Evolutionary conservation across 2,113 vertebrate genomes (phyloP), one percentile per base, ranked within the genome.

Genomic region (Nasalis larvatus): DNA sequence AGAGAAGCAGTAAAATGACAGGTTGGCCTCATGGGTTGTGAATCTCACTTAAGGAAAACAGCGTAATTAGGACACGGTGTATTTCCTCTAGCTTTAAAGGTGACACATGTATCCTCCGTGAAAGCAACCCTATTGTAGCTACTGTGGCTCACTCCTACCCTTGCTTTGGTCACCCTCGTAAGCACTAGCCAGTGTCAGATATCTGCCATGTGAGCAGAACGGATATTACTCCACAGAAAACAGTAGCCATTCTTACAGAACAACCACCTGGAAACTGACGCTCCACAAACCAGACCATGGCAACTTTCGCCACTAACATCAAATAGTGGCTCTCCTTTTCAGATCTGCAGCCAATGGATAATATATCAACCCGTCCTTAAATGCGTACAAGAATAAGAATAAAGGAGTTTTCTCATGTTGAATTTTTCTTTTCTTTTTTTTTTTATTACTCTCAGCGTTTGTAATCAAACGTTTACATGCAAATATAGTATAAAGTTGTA

Each of bases 1-100:
- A 90, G 37, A 8, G 40, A 78, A 89, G 40, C 17, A 25, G 45
- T 23, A 77, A 49, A 89, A 71, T 27, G n/a, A 82, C 18, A 85
- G 13, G 40, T 4, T 60, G 66, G 9, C 6, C 78, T 71, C 21
- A 3, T n/a, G 49, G 54, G 2, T 32, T 12, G 30, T 30, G 54
- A 9, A 17, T 58, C 1, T 0, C 23, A 32, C 37, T 77, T 47
- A 49, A 73, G 60, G 25, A 85, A 94, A 92, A 32, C 23, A 37
- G 9, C 32, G 18, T 30, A 76, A 54, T 74, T 16, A 42, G n/a
- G 71, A 25, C 7, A 23, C 0, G 0, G 16, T 37, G 1, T 20
- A 30, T 18, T 77, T 88, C 91, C 60, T 54, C 32, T 63, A 73
- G 68, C 81, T 94, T 40, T 20, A 58, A 66, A 68, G 35, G 88